Conservation (phyloP, 2,888 invertebrate genomes). For the Orgyia antiqua region DNA sequence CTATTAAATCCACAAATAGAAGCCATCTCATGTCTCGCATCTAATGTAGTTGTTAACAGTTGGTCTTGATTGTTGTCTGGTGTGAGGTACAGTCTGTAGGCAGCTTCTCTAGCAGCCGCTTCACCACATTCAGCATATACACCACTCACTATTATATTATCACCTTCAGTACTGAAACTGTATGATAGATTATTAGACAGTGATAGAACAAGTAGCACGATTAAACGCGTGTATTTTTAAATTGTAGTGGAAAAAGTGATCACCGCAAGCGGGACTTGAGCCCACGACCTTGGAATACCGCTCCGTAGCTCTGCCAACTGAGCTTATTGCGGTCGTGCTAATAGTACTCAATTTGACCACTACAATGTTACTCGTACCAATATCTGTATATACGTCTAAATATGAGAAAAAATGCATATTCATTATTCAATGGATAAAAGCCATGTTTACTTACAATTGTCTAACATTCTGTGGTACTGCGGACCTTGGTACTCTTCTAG, state of each 20-base stretch:
- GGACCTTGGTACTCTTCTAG: constrained; percentile 81
- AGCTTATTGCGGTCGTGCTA: too few relatives aligned
- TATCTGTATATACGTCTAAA: too few relatives aligned
- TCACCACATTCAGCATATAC: constrained; percentile 90
- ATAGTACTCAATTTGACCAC: too few relatives aligned
- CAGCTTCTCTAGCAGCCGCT: constrained; percentile 89
- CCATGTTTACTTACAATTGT: constrained; percentile 80
- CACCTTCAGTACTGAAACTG: constrained; percentile 82
- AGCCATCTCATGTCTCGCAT: constrained; percentile 88
- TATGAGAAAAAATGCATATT: not conserved
- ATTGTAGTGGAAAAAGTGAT: too few relatives aligned
- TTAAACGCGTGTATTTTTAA: too few relatives aligned
- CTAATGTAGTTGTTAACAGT: constrained; percentile 84
- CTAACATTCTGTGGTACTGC: constrained; percentile 84
- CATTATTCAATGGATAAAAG: not conserved
- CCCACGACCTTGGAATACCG: too few relatives aligned
- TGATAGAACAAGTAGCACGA: too few relatives aligned
- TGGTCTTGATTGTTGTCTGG: constrained; percentile 87
- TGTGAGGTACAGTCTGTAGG: constrained; percentile 90
- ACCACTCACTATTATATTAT: constrained; percentile 86
- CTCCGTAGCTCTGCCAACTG: too few relatives aligned
- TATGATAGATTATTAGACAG: too few relatives aligned
- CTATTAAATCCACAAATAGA: constrained; percentile 92
- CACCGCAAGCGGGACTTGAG: too few relatives aligned
- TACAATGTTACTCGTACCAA: too few relatives aligned